Evolutionary conservation across 2,113 vertebrate genomes (phyloP).

Genomic region (Pelecanoides urinatrix): DNA sequence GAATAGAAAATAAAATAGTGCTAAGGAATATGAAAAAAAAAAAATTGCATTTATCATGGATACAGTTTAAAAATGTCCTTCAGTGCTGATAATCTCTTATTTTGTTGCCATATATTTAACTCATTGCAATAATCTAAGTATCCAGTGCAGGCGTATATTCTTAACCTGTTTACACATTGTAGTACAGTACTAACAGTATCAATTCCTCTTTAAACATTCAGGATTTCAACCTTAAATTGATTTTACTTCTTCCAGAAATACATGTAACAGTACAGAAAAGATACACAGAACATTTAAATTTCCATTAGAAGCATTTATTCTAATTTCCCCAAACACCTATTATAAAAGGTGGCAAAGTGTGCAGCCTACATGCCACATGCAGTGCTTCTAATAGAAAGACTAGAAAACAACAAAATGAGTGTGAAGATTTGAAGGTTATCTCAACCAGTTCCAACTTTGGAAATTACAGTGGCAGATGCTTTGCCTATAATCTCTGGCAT

Average conservation of each 20-base stretch:
- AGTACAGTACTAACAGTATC: background rate
- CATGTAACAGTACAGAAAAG: background rate
- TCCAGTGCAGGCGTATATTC: background rate
- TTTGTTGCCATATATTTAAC: background rate
- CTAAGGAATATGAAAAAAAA: background rate
- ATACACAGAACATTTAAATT: background rate
- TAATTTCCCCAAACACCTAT: slow-evolving; percentile 9
- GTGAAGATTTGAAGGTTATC: slow-evolving; percentile 30
- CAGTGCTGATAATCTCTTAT: background rate
- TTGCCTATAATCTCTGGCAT: slow-evolving; percentile 1
- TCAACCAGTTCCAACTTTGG: background rate
- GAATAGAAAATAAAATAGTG: background rate
- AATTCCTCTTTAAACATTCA: background rate
- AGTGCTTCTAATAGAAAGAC: slow-evolving; percentile 21
- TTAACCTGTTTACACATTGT: background rate
- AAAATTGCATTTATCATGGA: background rate
- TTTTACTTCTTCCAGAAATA: background rate
- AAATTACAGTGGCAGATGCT: slow-evolving; percentile 49
- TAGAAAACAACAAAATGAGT: slow-evolving; percentile 18
- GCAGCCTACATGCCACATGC: background rate
- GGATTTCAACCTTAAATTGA: background rate
- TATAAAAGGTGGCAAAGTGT: background rate
- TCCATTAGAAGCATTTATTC: background rate
- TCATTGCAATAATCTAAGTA: background rate
- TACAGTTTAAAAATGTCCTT: background rate